Base-by-base conservation (phyloP, 2,888 invertebrate genomes). In the Zeuzera pyrina region DNA sequence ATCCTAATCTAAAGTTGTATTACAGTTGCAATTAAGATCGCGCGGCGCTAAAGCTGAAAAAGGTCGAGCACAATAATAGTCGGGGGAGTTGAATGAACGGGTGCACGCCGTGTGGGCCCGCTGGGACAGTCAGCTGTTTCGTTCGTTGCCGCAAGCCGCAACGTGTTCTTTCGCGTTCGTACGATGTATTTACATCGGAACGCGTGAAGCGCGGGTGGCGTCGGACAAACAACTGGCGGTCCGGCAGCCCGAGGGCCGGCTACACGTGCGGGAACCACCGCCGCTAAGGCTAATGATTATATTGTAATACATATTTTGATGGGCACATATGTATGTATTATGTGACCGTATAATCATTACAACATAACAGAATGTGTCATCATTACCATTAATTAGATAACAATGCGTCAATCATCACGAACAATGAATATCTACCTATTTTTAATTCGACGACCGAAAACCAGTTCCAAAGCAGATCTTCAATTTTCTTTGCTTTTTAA, bases 121-220 rank as follows among this genome's bases (percentile, higher is more conserved):
- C 10, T 25, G 25, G 19, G 19, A 19, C 8, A 11, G 25, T 25
- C 25, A 25, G 25, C 25, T 25, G 25, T 25, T 10, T 25, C 25
- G 25, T 13, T 8, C n/a, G n/a, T n/a, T n/a, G n/a, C n/a, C n/a
- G n/a, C n/a, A n/a, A n/a, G n/a, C n/a, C n/a, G n/a, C n/a, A n/a
- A n/a, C n/a, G n/a, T n/a, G n/a, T n/a, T n/a, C n/a, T n/a, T n/a
- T 28, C 12, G 15, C 15, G 28, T 26, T 10, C 13, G 15, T 3
- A 46, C 48, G 43, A 38, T 35, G 36, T 34, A 42, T n/a, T n/a
- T n/a, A n/a, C n/a, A n/a, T n/a, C n/a, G n/a, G n/a, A 34, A 53
- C 57, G 62, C 70, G 70, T 66, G 55, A 57, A 51, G 36, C 59
- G 52, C 60, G 60, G 41, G 39, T 45, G 67, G 49, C 68, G 69